Conservation (phyloP, 2,797 vertebrate species). For the Epinephelus malabaricus region DNA sequence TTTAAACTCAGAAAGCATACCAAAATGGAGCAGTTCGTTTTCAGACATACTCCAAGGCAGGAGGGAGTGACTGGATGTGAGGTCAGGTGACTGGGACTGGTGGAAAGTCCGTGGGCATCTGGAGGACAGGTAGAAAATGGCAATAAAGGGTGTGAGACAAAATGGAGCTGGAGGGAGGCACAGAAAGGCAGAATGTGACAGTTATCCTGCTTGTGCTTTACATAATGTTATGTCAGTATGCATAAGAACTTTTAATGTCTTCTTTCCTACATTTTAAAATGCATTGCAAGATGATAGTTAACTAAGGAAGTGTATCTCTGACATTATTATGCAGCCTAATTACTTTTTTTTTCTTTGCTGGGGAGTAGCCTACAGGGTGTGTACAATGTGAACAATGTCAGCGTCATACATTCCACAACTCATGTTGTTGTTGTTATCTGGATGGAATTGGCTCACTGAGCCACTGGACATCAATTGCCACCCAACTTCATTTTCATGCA, state of each 20-base stretch:
- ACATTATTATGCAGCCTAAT: neutral
- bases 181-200: neutral
- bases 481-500: constrained; percentile 45
- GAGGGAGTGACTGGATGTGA: neutral
- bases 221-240: constrained; percentile 2
- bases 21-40: no score
- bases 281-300: constrained; percentile 9
- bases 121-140: neutral
- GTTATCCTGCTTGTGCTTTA: neutral
- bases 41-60: neutral
- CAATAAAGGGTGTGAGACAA: neutral
- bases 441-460: constrained; percentile 26
- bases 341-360: neutral
- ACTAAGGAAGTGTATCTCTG: constrained; percentile 6
- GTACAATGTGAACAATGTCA: constrained; percentile 14
- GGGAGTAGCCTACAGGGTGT: neutral
- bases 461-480: constrained; percentile 19
- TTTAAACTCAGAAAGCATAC: no score
- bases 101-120: neutral
- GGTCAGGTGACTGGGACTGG: neutral
- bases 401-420: constrained; percentile 1
- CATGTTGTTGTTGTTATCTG: constrained; percentile 4
- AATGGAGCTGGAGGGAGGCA: neutral
- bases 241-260: neutral
- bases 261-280: constrained; percentile 6